These are phyloP conservation scores for Falco berigora DNA, from an alignment of 2,797 vertebrate species.

Conservation along the genomic window DNA sequence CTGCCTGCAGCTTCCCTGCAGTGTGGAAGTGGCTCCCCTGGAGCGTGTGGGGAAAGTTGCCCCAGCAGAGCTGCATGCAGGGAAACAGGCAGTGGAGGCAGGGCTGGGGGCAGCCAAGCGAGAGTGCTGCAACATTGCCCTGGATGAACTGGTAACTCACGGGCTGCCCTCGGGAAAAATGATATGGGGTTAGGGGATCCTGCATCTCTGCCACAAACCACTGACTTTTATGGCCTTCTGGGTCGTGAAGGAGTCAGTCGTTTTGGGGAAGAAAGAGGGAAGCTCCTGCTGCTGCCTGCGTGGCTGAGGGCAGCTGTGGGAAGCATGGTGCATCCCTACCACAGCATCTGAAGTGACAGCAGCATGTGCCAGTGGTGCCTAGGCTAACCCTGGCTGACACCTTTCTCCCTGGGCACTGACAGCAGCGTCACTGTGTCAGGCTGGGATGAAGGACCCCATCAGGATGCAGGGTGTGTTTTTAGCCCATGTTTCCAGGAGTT, in stretches of 20 bases:
- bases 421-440: not conserved
- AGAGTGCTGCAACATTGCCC: fast-evolving
- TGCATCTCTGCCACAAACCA: not conserved
- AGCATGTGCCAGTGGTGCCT: not conserved
- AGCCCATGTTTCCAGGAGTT: not conserved
- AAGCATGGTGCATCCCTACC: not conserved
- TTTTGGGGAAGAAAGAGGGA: not conserved
- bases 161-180: not conserved
- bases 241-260: not conserved
- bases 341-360: not conserved
- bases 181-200: no score
- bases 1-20: not conserved
- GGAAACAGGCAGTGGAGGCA: not conserved
- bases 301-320: not conserved
- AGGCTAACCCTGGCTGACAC: not conserved
- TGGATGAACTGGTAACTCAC: fast-evolving
- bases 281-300: not conserved
- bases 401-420: not conserved
- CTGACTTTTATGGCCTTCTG: not conserved
- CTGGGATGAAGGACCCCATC: not conserved
- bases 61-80: not conserved
- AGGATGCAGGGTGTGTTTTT: not conserved
- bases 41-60: fast-evolving
- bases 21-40: fast-evolving
- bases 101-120: not conserved